These are phyloP conservation scores for Pterophyllum scalare DNA, from an alignment of 2,113 vertebrate species.

Conservation along the genomic window DNA sequence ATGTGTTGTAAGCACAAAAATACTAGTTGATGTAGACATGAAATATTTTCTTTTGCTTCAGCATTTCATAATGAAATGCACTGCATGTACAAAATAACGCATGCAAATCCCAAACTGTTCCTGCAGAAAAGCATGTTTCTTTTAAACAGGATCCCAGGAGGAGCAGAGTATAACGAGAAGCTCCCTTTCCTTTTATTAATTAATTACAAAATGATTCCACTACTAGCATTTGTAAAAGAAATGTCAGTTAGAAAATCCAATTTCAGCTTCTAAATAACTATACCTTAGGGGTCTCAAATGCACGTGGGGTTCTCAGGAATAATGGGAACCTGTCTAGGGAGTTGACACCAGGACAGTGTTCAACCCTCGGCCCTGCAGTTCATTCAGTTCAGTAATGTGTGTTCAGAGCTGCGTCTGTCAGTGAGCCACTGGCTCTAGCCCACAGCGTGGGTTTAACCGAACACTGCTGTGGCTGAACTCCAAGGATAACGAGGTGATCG, in stretches of 20 bases:
- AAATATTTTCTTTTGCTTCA: conserved; percentile 1
- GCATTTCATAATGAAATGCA: neutral
- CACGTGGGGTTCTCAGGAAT: neutral
- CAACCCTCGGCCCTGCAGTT: conserved; percentile 23
- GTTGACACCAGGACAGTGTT: conserved; percentile 6
- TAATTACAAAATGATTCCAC: conserved; percentile 6
- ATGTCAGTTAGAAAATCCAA: neutral
- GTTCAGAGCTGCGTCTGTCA: conserved; percentile 48
- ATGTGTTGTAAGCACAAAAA: neutral
- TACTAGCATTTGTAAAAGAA: neutral
- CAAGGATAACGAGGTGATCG: conserved; percentile 77
- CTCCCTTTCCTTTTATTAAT: neutral
- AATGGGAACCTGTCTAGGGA: neutral
- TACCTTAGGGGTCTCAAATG: neutral
- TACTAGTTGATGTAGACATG: conserved; percentile 1
- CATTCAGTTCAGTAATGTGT: conserved; percentile 51
- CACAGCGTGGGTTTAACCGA: conserved; percentile 53
- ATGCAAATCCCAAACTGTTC: neutral
- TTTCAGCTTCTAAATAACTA: neutral
- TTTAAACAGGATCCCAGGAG: neutral
- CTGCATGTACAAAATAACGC: neutral
- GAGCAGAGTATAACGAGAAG: neutral
- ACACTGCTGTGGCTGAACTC: conserved; percentile 61
- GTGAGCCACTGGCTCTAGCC: conserved; percentile 50
- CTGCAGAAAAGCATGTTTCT: neutral